Evolutionary conservation across 2,888 invertebrate genomes (phyloP), one percentile per base, ranked within the genome.

Genomic region (Gryllus longicercus): DNA sequence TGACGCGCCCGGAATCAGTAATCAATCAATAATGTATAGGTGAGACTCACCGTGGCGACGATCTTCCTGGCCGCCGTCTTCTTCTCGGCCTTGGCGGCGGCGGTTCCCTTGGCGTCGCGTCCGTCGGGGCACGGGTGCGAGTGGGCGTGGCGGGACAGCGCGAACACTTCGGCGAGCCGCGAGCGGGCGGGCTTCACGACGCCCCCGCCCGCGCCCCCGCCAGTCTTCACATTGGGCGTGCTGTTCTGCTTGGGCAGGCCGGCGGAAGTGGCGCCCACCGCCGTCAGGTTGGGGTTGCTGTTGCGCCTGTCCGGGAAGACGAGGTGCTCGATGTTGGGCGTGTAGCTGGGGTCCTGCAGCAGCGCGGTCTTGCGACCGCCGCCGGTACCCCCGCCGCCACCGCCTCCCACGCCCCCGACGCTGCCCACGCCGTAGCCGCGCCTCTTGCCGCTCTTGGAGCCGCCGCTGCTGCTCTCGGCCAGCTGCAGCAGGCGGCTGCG

Each of bases 241-340:
- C 50, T 49, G 38, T 74, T 63, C 84, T 83, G 84, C 79, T 84
- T 81, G 83, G 83, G 81, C 83, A 84, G 63, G 51, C 76, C 76
- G 16, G 50, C 11, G 25, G 63, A 79, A 1, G 51, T 23, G 23
- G 75, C 12, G 83, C 84, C 84, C 84, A 84, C 83, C 4, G 76
- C 49, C 11, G 75, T 77, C 16, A 77, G n/a, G 63, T 51, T 74
- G 78, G 89, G 87, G 82, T 88, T 88, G 83, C 88, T 88, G 84
- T 88, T 87, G 84, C 89, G 88, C 82, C 88, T 86, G 80, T 87
- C 87, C 25, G 89, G 90, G 83, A 90, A 90, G 80, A 90, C 90
- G 83, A 90, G 87, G 84, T 90, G 90, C 84, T 90, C 90, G 84
- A 90, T 90, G 85, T 90, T 90, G 81, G 90, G 88, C 78, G 89